These are phyloP conservation scores for Lycaon pictus DNA, from an alignment of 2,113 vertebrate species.

Conservation along the genomic window DNA sequence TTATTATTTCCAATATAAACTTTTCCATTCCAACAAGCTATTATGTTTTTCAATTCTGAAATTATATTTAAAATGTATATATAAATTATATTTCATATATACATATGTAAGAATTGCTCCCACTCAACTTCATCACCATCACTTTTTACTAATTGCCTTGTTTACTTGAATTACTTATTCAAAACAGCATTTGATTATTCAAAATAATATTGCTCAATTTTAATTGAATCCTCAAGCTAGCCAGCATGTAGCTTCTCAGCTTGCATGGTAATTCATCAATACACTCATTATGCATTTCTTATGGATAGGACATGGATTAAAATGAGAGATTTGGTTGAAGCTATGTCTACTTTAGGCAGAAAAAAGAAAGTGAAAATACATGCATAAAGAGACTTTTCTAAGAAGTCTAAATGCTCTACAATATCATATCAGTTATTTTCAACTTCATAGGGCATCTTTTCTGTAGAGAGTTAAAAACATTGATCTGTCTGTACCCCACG, in stretches of 20 bases:
- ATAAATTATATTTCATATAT: conserved; percentile 32
- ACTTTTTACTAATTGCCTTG: conserved; percentile 67
- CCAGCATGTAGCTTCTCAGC: conserved; percentile 64
- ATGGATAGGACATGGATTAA: conserved; percentile 63
- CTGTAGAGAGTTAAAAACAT: conserved; percentile 18
- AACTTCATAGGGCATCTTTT: conserved; percentile 44
- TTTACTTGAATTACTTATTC: conserved; percentile 81
- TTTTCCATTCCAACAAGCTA: conserved; percentile 7
- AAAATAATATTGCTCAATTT: conserved; percentile 75
- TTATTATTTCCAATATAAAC: conserved; percentile 47
- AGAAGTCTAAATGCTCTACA: conserved; percentile 35
- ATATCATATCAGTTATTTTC: conserved; percentile 61
- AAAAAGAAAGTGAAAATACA: conserved; percentile 49
- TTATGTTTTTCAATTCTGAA: conserved; percentile 56
- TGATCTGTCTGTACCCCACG: not conserved
- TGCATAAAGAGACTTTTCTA: not conserved
- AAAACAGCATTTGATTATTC: conserved; percentile 76
- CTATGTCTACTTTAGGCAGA: conserved; percentile 23
- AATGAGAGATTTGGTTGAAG: conserved; percentile 51
- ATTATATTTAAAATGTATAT: not conserved
- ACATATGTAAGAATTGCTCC: conserved; percentile 30
- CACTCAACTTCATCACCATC: conserved; percentile 31
- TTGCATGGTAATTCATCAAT: conserved; percentile 78
- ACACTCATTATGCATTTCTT: conserved; percentile 71
- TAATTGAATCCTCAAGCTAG: conserved; percentile 80